A percentile compares a stretch with the other conserved stretches of the same genome.
Evolutionary conservation across 2,888 invertebrate genomes (phyloP).

Genomic region (Drosophila kokeensis): DNA sequence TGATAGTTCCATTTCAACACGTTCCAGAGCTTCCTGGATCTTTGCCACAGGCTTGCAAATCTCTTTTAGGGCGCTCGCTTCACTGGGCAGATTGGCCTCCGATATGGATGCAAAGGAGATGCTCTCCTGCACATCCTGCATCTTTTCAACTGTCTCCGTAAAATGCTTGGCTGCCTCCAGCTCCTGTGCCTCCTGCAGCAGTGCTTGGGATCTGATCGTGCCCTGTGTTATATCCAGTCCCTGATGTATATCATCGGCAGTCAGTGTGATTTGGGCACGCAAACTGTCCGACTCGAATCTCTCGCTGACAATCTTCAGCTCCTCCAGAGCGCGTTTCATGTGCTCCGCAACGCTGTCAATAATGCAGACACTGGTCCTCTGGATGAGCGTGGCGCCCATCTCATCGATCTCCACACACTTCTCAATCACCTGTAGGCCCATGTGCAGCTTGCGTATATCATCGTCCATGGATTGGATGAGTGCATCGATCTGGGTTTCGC

Average conservation of each 20-base stretch:
- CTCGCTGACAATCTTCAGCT: conserved; percentile 86
- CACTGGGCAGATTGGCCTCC: conserved; percentile 81
- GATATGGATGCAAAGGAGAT: conserved; percentile 83
- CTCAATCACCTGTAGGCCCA: conserved; percentile 88
- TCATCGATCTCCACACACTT: conserved; percentile 89
- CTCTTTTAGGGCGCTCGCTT: conserved; percentile 81
- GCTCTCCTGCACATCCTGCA: conserved; percentile 81
- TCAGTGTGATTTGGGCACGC: conserved; percentile 85
- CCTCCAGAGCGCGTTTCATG: conserved; percentile 86
- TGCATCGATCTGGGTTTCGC: conserved; percentile 83
- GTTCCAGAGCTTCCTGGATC: conserved; percentile 85
- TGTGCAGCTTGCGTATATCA: conserved; percentile 88
- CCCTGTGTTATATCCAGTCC: conserved; percentile 86
- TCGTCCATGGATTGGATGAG: conserved; percentile 87
- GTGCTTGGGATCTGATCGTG: conserved; percentile 86
- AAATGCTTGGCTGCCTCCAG: conserved; percentile 84
- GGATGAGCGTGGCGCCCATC: conserved; percentile 88
- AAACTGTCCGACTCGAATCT: conserved; percentile 85
- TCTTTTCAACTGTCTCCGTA: conserved; percentile 83
- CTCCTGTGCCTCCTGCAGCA: conserved; percentile 86
- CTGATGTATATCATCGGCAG: conserved; percentile 86
- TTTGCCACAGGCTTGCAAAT: conserved; percentile 85
- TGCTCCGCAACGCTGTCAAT: conserved; percentile 87
- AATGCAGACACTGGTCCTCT: conserved; percentile 89
- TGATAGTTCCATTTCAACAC: conserved; percentile 83